A percentile compares a stretch with the other conserved stretches of the same genome.
These are phyloP conservation scores for Ophion obscuratus DNA, from an alignment of 2,888 invertebrate species.

Conservation along the genomic window DNA sequence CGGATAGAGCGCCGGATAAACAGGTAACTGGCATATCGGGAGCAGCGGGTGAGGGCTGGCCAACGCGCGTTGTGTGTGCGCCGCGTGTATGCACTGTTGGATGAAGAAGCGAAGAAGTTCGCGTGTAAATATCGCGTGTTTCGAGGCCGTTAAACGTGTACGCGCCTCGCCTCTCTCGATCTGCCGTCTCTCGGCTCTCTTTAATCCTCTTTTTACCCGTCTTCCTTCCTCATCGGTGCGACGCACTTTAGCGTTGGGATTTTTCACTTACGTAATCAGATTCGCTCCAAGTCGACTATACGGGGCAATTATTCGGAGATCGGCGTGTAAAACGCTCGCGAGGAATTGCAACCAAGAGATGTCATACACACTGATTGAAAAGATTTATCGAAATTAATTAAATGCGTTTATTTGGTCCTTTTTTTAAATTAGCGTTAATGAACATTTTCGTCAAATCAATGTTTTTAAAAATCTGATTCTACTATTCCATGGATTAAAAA, in stretches of 20 bases:
- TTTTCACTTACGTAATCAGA: constrained; percentile 65
- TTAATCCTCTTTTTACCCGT: neutral
- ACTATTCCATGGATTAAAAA: too few relatives aligned
- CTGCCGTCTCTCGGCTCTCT: neutral
- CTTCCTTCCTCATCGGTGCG: constrained; percentile 55
- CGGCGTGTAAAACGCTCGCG: neutral
- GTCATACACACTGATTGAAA: too few relatives aligned
- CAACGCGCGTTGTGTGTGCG: constrained; percentile 11
- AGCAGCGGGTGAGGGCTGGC: constrained; percentile 23
- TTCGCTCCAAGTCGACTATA: constrained; percentile 1
- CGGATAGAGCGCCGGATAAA: constrained; percentile 33
- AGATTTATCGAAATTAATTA: too few relatives aligned
- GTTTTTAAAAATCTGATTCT: too few relatives aligned
- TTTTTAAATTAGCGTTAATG: too few relatives aligned
- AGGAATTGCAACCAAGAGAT: neutral
- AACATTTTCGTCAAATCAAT: too few relatives aligned
- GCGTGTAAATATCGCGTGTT: constrained; percentile 69
- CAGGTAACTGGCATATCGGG: constrained; percentile 48
- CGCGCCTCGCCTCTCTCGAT: neutral
- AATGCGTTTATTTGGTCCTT: too few relatives aligned
- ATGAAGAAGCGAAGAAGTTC: constrained; percentile 23
- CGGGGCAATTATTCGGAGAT: neutral
- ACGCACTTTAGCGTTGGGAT: constrained; percentile 68
- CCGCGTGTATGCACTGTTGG: neutral
- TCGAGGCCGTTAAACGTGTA: constrained; percentile 64